Percentiles rank a stretch among this genome's conserved stretches.
Evolutionary conservation across 2,113 vertebrate species (phyloP).

Genomic region (Abramis brama): DNA sequence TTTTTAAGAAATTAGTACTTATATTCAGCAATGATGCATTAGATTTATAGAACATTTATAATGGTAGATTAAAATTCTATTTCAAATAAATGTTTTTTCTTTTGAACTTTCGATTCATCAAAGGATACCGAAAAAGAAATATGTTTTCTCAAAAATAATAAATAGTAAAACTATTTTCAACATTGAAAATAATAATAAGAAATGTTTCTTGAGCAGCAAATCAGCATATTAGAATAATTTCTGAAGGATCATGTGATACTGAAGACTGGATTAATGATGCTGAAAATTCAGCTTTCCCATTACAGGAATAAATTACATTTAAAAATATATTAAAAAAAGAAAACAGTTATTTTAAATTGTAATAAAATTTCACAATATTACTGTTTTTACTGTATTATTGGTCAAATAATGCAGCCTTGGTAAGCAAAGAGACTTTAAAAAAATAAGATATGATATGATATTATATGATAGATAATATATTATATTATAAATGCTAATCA

Average conservation of each 20-base stretch:
- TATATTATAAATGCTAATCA: background rate
- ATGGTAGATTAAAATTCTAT: background rate
- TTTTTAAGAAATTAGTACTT: background rate
- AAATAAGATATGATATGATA: too few species aligned
- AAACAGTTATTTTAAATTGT: background rate
- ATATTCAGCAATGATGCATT: background rate
- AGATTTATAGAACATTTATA: background rate
- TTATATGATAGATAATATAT: too few species aligned
- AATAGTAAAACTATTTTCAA: background rate
- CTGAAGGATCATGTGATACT: background rate
- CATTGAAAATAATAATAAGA: background rate
- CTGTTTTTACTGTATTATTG: background rate
- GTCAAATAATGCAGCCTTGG: background rate
- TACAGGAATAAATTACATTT: too few species aligned
- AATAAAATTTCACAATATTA: background rate
- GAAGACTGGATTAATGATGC: background rate
- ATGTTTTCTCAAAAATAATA: background rate
- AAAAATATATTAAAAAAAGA: too few species aligned
- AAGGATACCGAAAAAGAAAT: background rate
- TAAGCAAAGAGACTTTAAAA: too few species aligned
- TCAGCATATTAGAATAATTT: background rate
- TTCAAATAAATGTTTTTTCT: background rate
- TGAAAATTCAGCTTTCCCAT: background rate
- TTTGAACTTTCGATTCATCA: background rate
- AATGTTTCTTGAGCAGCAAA: background rate